Conservation (phyloP, 1,140 invertebrate species). For the Aricia agestis region DNA sequence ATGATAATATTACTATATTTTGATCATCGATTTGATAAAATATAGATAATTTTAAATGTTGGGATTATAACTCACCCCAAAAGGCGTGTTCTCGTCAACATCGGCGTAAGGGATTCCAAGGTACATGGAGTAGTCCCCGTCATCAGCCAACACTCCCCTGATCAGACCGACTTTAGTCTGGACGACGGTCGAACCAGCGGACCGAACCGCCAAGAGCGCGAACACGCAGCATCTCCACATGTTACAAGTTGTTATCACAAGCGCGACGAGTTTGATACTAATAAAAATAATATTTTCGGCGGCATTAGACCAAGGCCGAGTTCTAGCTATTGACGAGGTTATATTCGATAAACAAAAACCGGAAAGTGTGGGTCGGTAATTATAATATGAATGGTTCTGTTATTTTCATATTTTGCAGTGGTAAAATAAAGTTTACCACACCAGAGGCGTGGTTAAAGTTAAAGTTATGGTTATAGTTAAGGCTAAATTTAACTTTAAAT, state of each 20-base stretch:
- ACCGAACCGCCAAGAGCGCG: neutral
- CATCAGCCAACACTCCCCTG: constrained; percentile 33
- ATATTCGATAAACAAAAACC: too few species aligned
- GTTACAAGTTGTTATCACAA: neutral
- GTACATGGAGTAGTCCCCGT: constrained; percentile 48
- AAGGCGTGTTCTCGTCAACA: constrained; percentile 38
- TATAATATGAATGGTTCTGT: too few species aligned
- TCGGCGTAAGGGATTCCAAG: constrained; percentile 43
- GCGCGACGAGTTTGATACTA: neutral
- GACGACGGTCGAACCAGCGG: constrained; percentile 19
- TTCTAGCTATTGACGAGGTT: too few species aligned
- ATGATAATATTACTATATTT: too few species aligned
- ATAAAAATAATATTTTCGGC: neutral
- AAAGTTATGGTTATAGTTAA: too few species aligned
- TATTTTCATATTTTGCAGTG: too few species aligned
- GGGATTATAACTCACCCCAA: constrained; percentile 27
- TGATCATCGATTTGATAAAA: too few species aligned
- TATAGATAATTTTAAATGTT: too few species aligned
- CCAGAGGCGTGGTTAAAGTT: too few species aligned
- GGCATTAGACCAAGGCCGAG: neutral
- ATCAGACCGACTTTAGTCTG: constrained; percentile 37
- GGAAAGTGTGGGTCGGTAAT: too few species aligned
- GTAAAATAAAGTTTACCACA: too few species aligned
- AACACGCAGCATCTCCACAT: neutral
- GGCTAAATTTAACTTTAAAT: too few species aligned